Percentiles rank a stretch among this genome's conserved stretches.
These are phyloP conservation scores for Pantala flavescens DNA, from an alignment of 1,140 invertebrate species.

Conservation along the genomic window DNA sequence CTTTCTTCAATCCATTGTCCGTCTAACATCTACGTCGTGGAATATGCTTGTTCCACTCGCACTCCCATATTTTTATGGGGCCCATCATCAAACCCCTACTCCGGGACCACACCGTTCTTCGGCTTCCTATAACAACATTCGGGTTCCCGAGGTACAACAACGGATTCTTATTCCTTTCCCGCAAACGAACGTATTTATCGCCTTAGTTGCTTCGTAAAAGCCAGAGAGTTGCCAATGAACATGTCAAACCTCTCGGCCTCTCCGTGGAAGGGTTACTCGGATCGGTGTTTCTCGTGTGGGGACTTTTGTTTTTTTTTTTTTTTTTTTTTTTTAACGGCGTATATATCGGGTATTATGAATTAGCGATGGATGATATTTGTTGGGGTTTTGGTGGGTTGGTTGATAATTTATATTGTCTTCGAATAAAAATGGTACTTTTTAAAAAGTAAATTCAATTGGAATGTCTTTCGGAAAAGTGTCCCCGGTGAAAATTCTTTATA, in stretches of 20 bases:
- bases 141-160: not conserved
- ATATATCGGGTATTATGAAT: no score
- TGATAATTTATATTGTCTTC: no score
- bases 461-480: no score
- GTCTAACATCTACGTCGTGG: not conserved
- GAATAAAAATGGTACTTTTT: no score
- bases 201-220: not conserved
- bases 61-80: not conserved
- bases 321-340: no score
- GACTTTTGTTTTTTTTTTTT: no score
- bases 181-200: not conserved
- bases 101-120: not conserved
- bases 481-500: no score
- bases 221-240: not conserved
- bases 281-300: no score
- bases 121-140: not conserved
- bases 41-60: not conserved
- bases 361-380: no score
- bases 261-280: no score
- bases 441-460: no score
- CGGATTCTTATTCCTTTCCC: not conserved
- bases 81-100: not conserved
- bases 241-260: not conserved
- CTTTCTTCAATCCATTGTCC: slow-evolving; percentile 2
- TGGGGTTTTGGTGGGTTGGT: no score